Base-by-base conservation (phyloP, 2,113 vertebrate species). In the Tyto alba region DNA sequence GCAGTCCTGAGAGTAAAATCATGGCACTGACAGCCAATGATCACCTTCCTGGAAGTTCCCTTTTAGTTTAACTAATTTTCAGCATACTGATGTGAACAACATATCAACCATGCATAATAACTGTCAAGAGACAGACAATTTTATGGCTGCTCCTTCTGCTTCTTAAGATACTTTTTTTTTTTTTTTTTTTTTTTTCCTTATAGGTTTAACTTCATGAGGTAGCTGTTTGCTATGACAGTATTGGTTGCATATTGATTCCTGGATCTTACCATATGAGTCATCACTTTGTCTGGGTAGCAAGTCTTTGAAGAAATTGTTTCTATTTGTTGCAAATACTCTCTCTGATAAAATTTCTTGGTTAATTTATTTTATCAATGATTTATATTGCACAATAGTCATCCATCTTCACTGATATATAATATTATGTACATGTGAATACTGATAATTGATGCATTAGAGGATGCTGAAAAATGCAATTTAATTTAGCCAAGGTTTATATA, bases 341-440 rank as follows among this genome's bases (percentile, higher is more conserved):
- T 29, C n/a, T 66, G 55, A 91, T 62, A 71, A 27, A 41, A 34
- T 41, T 57, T 77, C 21, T 52, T 53, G 1, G 43, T 56, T 90
- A 71, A 88, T 88, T 93, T 92, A 29, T 83, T 79, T 89, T 68
- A 72, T 73, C 32, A 41, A 3, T 68, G 5, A 64, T 78, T 74
- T 88, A 6, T 9, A 45, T 38, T 76, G 18, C 22, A 12, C 32
- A 84, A 55, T 88, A 59, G 93, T 57, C 25, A 71, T 94, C 38
- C 68, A 55, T 96, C 88, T 91, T 90, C 89, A 67, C 41, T 16
- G 21, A 90, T 56, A 8, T 94, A 16, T 89, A 93, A 91, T 96
- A 68, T 92, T 43, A 83, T 43, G 11, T 34, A 11, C 38, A 90
- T 38, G 15, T 91, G 74, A 66, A 68, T 87, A 45, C n/a, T 89